Evolutionary conservation across 1,140 invertebrate genomes (phyloP).

Genomic region (Magallana angulata): DNA sequence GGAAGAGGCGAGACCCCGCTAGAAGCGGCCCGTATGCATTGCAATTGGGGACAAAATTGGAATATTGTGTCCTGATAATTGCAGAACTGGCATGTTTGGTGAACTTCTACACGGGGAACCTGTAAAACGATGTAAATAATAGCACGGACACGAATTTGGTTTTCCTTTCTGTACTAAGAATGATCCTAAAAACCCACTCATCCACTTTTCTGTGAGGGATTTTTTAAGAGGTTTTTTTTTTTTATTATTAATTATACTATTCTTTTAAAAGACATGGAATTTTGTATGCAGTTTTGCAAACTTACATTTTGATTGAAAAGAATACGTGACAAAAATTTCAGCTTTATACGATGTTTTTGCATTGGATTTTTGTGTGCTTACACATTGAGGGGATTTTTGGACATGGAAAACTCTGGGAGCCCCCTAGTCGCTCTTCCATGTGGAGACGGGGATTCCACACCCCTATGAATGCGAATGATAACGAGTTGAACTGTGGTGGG

Average conservation of each 20-base stretch:
- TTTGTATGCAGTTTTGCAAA: background rate
- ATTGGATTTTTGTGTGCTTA: background rate
- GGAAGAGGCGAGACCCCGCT: background rate
- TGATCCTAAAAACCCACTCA: too few relatives aligned
- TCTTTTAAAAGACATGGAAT: background rate
- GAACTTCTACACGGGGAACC: background rate
- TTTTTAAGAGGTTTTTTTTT: background rate
- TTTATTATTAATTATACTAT: too few relatives aligned
- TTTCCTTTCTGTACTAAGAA: background rate
- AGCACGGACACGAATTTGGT: constrained; percentile 6
- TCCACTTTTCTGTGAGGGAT: background rate
- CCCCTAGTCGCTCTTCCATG: constrained; percentile 93
- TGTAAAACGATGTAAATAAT: constrained; percentile 1
- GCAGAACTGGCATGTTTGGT: constrained; percentile 30
- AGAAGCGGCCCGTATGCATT: background rate
- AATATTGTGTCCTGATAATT: constrained; percentile 28
- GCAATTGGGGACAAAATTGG: constrained; percentile 25
- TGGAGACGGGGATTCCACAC: constrained; percentile 95
- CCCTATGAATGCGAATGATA: constrained; percentile 95
- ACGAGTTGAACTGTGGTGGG: constrained; percentile 90
- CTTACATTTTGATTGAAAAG: background rate
- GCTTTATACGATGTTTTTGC: background rate
- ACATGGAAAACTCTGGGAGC: constrained; percentile 74
- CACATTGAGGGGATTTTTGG: background rate
- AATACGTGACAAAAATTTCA: background rate